Evolutionary conservation across 1,140 invertebrate species (phyloP).

Genomic region (Sesamia nonagrioides): DNA sequence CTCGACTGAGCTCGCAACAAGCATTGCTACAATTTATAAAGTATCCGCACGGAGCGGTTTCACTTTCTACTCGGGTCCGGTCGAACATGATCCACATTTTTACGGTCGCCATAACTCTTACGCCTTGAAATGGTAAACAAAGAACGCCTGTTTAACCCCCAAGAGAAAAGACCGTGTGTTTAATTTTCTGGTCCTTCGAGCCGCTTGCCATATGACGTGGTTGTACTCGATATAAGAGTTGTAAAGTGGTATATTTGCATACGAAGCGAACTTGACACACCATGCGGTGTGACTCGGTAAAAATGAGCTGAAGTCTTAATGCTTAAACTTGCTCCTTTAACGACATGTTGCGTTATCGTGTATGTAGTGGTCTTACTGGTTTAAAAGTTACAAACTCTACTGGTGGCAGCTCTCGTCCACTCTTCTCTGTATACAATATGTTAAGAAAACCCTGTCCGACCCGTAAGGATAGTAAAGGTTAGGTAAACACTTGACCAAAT

Average conservation of each 20-base stretch:
- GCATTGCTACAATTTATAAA: conserved; percentile 82
- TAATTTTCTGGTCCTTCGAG: conserved; percentile 10
- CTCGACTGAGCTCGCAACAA: conserved; percentile 73
- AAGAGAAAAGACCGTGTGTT: conserved; percentile 10
- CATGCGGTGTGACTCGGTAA: conserved; percentile 11
- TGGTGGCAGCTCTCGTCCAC: too few species aligned
- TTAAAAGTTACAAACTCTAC: background rate
- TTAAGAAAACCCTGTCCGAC: too few species aligned
- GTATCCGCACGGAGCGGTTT: conserved; percentile 74
- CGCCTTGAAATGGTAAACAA: conserved; percentile 74
- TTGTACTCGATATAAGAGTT: conserved; percentile 4
- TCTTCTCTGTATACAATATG: too few species aligned
- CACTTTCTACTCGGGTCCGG: conserved; percentile 82
- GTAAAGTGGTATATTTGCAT: conserved; percentile 9
- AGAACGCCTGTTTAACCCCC: conserved; percentile 51
- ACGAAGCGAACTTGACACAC: conserved; percentile 18
- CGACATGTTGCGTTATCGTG: background rate
- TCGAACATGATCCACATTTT: conserved; percentile 81
- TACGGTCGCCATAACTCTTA: conserved; percentile 61
- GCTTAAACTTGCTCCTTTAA: conserved; percentile 4
- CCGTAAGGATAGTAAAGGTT: too few species aligned
- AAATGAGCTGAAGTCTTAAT: background rate
- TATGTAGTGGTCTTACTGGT: background rate
- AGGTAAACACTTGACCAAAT: too few species aligned
- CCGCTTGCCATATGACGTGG: conserved; percentile 8